Conservation (phyloP, 2,797 vertebrate species). For the Pygocentrus nattereri region DNA sequence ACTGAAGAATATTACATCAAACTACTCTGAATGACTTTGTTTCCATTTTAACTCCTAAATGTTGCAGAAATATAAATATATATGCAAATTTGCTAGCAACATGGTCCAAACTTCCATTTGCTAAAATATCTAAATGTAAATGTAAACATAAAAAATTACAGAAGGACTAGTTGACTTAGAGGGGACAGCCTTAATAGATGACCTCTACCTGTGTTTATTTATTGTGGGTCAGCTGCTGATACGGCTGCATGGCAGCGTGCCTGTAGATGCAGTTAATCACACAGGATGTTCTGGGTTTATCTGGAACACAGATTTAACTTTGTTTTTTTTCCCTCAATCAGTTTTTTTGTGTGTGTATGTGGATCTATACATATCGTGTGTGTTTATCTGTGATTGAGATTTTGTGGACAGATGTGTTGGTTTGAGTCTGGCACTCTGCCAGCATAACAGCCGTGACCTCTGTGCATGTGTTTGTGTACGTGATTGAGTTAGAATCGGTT, state of each 20-base stretch:
- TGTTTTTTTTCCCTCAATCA: too few species aligned
- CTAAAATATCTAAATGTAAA: not conserved
- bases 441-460: slow-evolving; percentile 22
- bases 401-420: slow-evolving; percentile 32
- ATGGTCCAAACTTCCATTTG: too few species aligned
- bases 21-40: too few species aligned
- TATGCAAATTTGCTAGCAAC: too few species aligned
- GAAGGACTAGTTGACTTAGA: not conserved
- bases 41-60: too few species aligned
- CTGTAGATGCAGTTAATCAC: not conserved
- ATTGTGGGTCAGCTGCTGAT: not conserved
- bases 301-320: not conserved
- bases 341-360: not conserved
- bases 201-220: not conserved
- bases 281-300: slow-evolving; percentile 8
- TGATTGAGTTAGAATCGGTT: not conserved
- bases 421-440: slow-evolving; percentile 32
- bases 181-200: not conserved
- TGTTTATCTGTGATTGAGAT: slow-evolving; percentile 2
- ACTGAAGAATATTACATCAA: too few species aligned
- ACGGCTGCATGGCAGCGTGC: not conserved
- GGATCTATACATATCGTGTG: not conserved
- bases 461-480: slow-evolving; percentile 10
- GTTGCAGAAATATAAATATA: too few species aligned
- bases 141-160: not conserved